Base-by-base conservation (phyloP, 2,113 vertebrate genomes). In the Saimiri boliviensis region DNA sequence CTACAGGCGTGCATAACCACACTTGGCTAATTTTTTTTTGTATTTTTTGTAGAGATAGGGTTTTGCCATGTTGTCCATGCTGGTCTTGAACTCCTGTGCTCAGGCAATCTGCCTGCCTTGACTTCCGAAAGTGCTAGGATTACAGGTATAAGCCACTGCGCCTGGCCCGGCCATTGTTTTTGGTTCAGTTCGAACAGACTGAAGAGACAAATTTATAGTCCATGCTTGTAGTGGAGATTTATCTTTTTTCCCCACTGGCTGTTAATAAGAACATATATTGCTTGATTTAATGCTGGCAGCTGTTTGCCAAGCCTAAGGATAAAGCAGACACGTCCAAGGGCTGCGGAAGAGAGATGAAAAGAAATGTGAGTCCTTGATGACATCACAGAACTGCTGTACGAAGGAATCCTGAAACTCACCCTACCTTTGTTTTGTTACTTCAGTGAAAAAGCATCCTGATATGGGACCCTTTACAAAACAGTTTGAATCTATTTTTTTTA, bases 221-320 rank as follows among this genome's bases (percentile, higher is more conserved):
- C 77, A 93, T 49, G 54, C 35, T 17, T 95, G 1, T 27, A 76
- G 58, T 73, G 73, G 4, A 58, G 19, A 96, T 17, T 88, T 91
- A 49, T 89, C 81, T 94, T 95, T 85, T 92, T 60, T 14, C 27
- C 13, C 25, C 25, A 68, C 20, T 84, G 30, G 52, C 47, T 90
- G 66, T 52, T 74, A 91, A 37, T 30, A 90, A 81, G 21, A 42
- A 71, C 42, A 52, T 20, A 68, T 56, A 25, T 35, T 87, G 70
- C 66, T 95, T 60, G 52, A 56, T 82, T 74, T 71, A 63, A 60
- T 54, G 79, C 45, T 63, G 27, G 52, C 27, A 97, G 74, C 40
- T 91, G n/a, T 93, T 30, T 54, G 56, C 89, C 80, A 94, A 21
- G n/a, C 27, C 71, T 60, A 86, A 96, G 71, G 87, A 84, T 89